A percentile compares a stretch with the other conserved stretches of the same genome.
phyloP scores from a whole-genome alignment of 2,113 vertebrate genomes.

The Phaethon lepturus region DNA sequence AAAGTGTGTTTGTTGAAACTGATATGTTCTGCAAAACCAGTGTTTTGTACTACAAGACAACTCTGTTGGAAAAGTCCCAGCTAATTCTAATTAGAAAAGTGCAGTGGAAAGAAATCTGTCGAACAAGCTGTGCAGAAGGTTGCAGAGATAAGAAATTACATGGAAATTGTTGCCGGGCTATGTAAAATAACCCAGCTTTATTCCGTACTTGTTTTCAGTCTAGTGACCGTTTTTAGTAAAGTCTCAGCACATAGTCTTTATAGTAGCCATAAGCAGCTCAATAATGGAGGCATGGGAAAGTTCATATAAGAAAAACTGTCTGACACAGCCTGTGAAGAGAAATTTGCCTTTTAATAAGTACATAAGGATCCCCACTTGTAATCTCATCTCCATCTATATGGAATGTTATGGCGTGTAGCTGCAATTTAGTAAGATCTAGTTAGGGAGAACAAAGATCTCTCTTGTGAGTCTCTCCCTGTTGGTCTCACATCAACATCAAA shows the following conservation, averaged over 20 bases:
- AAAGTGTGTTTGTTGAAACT: not conserved
- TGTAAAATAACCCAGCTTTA: not conserved
- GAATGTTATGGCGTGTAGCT: not conserved
- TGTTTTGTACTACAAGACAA: not conserved
- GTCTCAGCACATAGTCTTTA: not conserved
- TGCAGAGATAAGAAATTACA: slow-evolving; percentile 11
- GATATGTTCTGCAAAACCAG: not conserved
- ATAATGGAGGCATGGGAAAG: not conserved
- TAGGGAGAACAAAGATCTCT: not conserved
- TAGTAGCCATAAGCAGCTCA: not conserved
- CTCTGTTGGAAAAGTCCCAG: not conserved
- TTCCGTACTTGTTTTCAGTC: not conserved
- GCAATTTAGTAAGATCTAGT: not conserved
- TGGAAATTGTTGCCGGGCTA: not conserved
- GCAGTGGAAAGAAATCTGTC: not conserved
- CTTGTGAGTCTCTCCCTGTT: not conserved
- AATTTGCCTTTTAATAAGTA: not conserved
- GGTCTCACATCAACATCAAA: not conserved
- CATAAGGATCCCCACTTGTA: not conserved
- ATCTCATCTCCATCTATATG: not conserved
- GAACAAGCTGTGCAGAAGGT: not conserved
- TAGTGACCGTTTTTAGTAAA: not conserved
- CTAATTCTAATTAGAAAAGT: not conserved
- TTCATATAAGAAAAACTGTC: not conserved
- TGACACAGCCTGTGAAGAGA: not conserved